Conservation (phyloP, 2,113 vertebrate species). For the Syrrhaptes paradoxus region DNA sequence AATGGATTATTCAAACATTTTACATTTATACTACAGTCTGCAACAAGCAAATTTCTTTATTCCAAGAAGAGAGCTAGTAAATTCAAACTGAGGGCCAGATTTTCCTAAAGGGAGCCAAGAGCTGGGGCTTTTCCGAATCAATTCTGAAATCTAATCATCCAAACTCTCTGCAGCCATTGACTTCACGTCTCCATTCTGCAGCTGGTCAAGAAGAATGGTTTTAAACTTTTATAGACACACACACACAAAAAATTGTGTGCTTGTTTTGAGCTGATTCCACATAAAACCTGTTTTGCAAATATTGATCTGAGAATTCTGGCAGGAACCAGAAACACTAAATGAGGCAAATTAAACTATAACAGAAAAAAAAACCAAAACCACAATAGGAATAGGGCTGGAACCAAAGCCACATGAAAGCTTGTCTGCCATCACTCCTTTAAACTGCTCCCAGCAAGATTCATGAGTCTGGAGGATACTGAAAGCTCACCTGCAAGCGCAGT, state of each 20-base stretch:
- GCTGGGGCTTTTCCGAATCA: not conserved
- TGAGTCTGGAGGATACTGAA: not conserved
- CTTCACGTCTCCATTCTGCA: not conserved
- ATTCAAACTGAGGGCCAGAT: not conserved
- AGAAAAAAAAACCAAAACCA: not conserved
- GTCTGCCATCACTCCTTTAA: not conserved
- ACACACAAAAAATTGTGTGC: fast-evolving
- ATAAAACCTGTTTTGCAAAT: not conserved
- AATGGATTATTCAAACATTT: not conserved
- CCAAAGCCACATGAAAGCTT: not conserved
- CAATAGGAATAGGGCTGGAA: not conserved
- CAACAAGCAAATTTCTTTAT: not conserved
- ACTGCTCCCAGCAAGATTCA: not conserved
- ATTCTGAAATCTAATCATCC: not conserved
- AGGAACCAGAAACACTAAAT: not conserved
- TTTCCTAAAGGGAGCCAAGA: not conserved
- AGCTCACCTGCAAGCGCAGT: not conserved
- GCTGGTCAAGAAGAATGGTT: not conserved
- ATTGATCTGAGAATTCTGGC: not conserved
- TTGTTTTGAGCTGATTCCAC: not conserved
- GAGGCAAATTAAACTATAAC: not conserved
- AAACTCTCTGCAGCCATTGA: not conserved
- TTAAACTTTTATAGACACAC: not conserved
- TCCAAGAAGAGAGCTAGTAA: not conserved
- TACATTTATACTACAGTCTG: not conserved